phyloP scores from a whole-genome alignment of 2,797 vertebrate genomes.

The Perodicticus potto region DNA sequence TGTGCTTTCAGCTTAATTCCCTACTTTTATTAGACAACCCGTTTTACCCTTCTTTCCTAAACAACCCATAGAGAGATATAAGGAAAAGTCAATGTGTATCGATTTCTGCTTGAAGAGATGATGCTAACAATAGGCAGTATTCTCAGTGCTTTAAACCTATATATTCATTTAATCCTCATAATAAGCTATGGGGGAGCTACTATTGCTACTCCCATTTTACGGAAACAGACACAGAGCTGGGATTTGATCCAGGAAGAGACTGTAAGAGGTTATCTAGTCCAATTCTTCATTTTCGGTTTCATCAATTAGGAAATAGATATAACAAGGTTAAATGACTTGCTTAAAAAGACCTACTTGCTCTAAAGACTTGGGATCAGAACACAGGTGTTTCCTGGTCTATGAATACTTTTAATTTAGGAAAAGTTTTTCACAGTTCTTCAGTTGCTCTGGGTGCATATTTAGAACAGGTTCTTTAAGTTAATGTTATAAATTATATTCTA shows the following conservation, averaged over 20 bases:
- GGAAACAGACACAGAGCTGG: background rate
- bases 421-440: background rate
- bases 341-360: background rate
- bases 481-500: background rate
- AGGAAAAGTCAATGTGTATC: background rate
- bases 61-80: background rate
- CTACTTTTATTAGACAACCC: background rate
- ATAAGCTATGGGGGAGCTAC: background rate
- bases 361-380: background rate
- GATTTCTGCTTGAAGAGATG: constrained; percentile 18
- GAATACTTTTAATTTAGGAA: constrained; percentile 21
- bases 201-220: background rate
- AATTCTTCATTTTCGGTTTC: background rate
- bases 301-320: background rate
- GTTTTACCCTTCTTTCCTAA: background rate
- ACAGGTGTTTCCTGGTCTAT: background rate
- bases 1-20: background rate
- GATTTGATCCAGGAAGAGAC: background rate
- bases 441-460: background rate
- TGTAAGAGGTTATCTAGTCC: background rate
- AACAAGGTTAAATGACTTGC: constrained; percentile 19
- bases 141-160: background rate
- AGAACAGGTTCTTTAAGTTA: background rate
- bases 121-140: background rate
- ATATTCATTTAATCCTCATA: background rate